Evolutionary conservation across 2,888 invertebrate genomes (phyloP), one percentile per base, ranked within the genome.

Genomic region (Subacronicta megacephala): DNA sequence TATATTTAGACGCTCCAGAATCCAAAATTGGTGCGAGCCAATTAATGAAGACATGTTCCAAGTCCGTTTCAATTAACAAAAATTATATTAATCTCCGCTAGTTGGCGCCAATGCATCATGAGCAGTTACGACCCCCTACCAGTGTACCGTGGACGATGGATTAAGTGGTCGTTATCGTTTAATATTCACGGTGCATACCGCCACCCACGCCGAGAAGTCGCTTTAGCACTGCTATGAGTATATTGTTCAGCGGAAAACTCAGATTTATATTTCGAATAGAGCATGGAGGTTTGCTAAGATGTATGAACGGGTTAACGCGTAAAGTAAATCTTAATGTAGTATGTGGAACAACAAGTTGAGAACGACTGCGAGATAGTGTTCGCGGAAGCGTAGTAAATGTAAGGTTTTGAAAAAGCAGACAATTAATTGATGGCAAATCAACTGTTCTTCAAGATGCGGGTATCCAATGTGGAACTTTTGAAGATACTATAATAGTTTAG

Each of bases 51-150:
- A 81, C 85, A 83, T 72, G 80, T 79, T 75, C 77, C 83, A 86
- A 88, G 85, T 85, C 80, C 82, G 79, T 84, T 82, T 84, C 84
- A 92, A 92, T 93, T 92, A 91, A 90, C 81, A 86, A 90, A 92
- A 90, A 89, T 83, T 85, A 85, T 85, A 85, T 88, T 90, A 89
- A 90, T 89, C 87, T 84, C 81, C 81, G 67, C 76, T 72, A 73
- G 80, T 76, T 81, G 90, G 90, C 90, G 93, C 90, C 90, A 81
- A 76, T 77, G 82, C 72, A 72, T 75, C 72, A 72, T 62, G 62
- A 61, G 69, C 40, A 40, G 33, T 44, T 72, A 46, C 31, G 61
- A 42, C 70, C 60, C 55, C 67, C 31, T 63, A 55, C 55, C 44
- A 51, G 33, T 58, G 40, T 37, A 46, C n/a, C n/a, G 13, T 17